Evolutionary conservation across 1,140 invertebrate genomes (phyloP), one percentile per base, ranked within the genome.

Genomic region (Pygmarrhopalites habei): DNA sequence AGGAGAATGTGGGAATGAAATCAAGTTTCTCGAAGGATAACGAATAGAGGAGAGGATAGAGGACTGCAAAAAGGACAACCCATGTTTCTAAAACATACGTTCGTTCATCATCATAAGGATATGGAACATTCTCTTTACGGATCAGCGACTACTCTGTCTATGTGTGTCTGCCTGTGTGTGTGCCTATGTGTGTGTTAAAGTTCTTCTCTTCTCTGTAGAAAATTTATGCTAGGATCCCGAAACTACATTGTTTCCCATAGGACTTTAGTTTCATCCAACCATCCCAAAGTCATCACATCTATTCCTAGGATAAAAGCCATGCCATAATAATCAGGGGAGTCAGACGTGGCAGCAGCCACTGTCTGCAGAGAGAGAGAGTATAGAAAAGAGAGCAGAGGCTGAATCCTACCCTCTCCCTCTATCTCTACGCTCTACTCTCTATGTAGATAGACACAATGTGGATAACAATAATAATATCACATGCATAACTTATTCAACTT

Each of bases 251-350:
- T 58, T 63, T 63, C 61, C 61, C 61, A 63, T 58, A 58, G 61
- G 61, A 58, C 44, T 63, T 63, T 32, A 63, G 61, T 63, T 63
- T 63, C 61, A 63, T 63, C 61, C 61, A 52, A 52, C 49, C 49
- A 52, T 52, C 25, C 28, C 49, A 52, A 52, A 52, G 49, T 63
- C 61, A 63, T 63, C 61, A 62, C 52, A 63, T 58, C 32, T 26
- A 52, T 52, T 52, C 32, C 32, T 14, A 52, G 14, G 28, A 52
- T 52, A 26, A 52, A 52, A 52, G 49, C 10, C 49, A 52, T 35
- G 15, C 32, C 32, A 35, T 35, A 35, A 35, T 52, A 52, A 52
- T 52, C 49, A 56, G 29, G 53, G 35, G 53, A 56, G 35, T 56
- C 29, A 56, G 29, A n/a, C n/a, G n/a, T n/a, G n/a, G n/a, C n/a